Evolutionary conservation across 1,140 invertebrate species (phyloP), one percentile per base, ranked within the genome.

Genomic region (Daktulosphaira vitifoliae): DNA sequence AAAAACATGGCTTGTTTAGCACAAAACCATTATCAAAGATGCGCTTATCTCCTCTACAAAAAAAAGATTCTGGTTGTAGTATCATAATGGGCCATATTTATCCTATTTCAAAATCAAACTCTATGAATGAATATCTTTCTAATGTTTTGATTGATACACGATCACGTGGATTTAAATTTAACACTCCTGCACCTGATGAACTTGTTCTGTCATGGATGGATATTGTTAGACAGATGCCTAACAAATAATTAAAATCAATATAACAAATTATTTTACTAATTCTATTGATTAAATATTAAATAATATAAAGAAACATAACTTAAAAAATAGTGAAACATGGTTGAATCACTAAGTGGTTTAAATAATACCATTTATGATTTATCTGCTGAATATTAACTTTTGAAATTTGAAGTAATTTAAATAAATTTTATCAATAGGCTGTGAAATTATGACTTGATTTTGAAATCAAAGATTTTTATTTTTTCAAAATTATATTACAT

Each of bases 201-300:
- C 44, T 6, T 25, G 56, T 62, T 4, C 26, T 62, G 16, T 62
- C 56, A 15, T 62, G 56, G 56, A 62, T 62, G 56, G 56, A 62
- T 48, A 62, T 62, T 62, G 56, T 62, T 15, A 26, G 56, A 20
- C 42, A 62, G 46, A 62, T 62, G 56, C 56, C 56, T 6, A 62
- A 9, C 26, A 62, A 62, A 25, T 62, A 20, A 62, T 6, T 13
- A 44, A 37, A 37, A 37, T n/a, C n/a, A n/a, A n/a, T n/a, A n/a
- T n/a, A n/a, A n/a, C n/a, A n/a, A n/a, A n/a, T n/a, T n/a, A n/a
- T n/a, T n/a, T n/a, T n/a, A n/a, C n/a, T n/a, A n/a, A n/a, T n/a
- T n/a, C n/a, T n/a, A n/a, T n/a, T n/a, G n/a, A n/a, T n/a, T n/a
- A n/a, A n/a, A n/a, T n/a, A n/a, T n/a, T n/a, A n/a, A n/a, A n/a